Conservation (phyloP, 2,797 vertebrate genomes). For the Cuniculus paca region DNA sequence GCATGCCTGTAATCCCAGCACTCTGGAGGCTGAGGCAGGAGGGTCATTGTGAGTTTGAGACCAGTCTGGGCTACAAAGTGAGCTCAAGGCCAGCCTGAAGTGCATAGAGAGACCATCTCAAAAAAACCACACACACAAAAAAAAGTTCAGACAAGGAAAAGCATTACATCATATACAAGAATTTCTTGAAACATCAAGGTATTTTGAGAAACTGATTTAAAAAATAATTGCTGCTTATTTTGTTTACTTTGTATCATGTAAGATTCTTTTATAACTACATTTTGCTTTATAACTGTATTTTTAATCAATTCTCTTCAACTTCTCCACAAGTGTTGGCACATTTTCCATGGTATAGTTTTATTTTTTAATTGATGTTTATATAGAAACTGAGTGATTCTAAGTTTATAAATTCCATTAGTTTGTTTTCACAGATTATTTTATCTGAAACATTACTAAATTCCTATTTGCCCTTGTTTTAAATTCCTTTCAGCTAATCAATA, state of each 20-base stretch:
- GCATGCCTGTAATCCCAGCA: too few species aligned
- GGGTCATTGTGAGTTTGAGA: too few species aligned
- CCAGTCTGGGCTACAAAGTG: too few species aligned
- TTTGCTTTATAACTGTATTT: conserved; percentile 32
- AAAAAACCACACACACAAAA: too few species aligned
- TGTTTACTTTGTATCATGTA: background rate
- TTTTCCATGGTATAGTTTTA: conserved; percentile 7
- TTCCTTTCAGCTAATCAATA: background rate
- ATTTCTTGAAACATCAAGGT: background rate
- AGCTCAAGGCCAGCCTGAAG: too few species aligned
- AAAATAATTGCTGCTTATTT: background rate
- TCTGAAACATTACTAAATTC: conserved; percentile 41
- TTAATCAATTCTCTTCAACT: background rate
- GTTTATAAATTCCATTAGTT: conserved; percentile 45
- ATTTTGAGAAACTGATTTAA: conserved; percentile 40
- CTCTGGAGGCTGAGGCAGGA: too few species aligned
- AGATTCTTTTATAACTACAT: background rate
- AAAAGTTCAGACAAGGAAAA: conserved; percentile 19
- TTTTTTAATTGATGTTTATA: conserved; percentile 35
- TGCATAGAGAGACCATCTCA: too few species aligned
- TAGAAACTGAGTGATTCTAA: conserved; percentile 17
- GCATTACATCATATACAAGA: background rate
- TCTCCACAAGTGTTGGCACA: background rate
- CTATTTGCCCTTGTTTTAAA: conserved; percentile 45
- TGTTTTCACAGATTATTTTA: conserved; percentile 48